Percentiles rank a stretch among this genome's conserved stretches.
These are phyloP conservation scores for Hydraecia micacea DNA, from an alignment of 2,888 invertebrate genomes.

Conservation along the genomic window DNA sequence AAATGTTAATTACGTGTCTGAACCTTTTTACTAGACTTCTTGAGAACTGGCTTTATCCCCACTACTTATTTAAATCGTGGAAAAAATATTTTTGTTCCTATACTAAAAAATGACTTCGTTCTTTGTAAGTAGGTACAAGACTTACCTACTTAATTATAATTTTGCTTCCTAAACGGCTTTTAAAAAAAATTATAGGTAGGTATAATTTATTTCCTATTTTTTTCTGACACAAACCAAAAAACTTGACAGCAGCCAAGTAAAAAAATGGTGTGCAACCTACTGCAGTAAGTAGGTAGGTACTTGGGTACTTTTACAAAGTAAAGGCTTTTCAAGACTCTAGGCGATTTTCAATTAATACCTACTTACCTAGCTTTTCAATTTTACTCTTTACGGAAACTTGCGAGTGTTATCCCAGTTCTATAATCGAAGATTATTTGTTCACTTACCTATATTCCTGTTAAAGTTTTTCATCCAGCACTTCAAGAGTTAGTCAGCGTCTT, in stretches of 20 bases:
- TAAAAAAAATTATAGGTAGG: neutral
- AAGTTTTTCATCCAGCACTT: constrained; percentile 44
- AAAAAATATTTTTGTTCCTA: neutral
- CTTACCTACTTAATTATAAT: too few relatives aligned
- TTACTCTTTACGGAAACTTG: constrained; percentile 58
- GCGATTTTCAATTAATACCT: constrained; percentile 72
- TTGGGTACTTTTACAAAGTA: constrained; percentile 31
- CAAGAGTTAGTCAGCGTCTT: constrained; percentile 24
- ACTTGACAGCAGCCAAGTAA: neutral
- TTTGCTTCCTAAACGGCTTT: too few relatives aligned
- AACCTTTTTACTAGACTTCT: constrained; percentile 7
- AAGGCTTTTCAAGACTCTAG: constrained; percentile 62
- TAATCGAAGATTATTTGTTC: constrained; percentile 51
- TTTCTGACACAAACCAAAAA: neutral
- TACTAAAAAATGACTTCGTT: neutral
- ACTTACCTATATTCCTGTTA: constrained; percentile 32
- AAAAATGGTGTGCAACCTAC: constrained; percentile 11
- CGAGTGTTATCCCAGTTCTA: constrained; percentile 41
- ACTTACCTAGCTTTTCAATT: constrained; percentile 70
- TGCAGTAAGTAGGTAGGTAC: constrained; percentile 7
- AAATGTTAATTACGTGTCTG: constrained; percentile 28
- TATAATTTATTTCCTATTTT: neutral
- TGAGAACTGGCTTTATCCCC: neutral
- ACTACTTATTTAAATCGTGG: neutral
- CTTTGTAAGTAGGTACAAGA: constrained; percentile 1